These are phyloP conservation scores for Prunella strophiata DNA, from an alignment of 2,797 vertebrate species.

Conservation along the genomic window DNA sequence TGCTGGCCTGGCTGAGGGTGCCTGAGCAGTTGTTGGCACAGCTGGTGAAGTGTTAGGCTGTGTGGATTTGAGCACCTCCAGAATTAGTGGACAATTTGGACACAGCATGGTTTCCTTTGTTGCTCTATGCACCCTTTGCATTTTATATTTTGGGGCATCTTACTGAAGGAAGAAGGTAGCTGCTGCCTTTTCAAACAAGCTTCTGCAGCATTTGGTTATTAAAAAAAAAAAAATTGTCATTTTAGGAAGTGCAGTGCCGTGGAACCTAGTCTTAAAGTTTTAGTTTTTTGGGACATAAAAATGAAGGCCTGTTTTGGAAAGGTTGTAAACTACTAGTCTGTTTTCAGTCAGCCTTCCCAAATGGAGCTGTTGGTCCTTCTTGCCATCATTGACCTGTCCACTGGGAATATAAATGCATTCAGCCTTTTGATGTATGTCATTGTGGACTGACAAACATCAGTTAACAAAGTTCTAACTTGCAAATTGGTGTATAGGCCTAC, in stretches of 20 bases:
- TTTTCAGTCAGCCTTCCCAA: background rate
- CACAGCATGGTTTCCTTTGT: fast-evolving
- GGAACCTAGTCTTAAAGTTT: background rate
- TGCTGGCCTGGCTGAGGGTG: background rate
- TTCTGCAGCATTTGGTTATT: background rate
- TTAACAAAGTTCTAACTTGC: background rate
- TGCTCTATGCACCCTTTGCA: background rate
- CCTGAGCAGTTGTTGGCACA: background rate
- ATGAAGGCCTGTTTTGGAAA: background rate
- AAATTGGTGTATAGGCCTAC: background rate
- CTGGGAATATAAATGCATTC: background rate
- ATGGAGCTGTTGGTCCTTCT: background rate
- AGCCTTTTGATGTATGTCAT: background rate
- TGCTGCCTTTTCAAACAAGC: background rate
- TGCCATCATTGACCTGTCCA: background rate
- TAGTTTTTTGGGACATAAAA: background rate
- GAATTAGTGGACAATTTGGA: background rate
- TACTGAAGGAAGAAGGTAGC: background rate
- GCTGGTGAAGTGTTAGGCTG: background rate
- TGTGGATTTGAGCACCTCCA: background rate
- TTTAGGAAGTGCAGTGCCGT: background rate
- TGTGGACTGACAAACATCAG: fast-evolving
- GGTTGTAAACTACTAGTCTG: background rate
- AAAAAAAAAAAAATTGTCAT: background rate
- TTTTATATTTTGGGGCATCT: background rate